Conservation (phyloP, 2,797 vertebrate species). For the Acestrorhynchus altus region DNA sequence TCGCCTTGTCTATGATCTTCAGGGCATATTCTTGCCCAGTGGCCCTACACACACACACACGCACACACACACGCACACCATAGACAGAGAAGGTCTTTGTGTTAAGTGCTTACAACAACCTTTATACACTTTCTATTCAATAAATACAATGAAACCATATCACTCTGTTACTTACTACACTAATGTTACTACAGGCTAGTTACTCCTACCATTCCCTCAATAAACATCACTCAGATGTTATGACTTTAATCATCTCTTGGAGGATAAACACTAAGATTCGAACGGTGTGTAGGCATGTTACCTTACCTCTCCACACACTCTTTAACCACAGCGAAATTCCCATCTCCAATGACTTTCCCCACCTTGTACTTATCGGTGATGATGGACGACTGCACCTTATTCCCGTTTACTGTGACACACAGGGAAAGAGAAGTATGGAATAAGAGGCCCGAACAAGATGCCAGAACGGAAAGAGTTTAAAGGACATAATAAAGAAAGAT, state of each 20-base stretch:
- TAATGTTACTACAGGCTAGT: too few relatives aligned
- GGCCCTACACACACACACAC: conserved; percentile 74
- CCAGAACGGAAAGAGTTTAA: too few relatives aligned
- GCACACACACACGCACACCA: conserved; percentile 30
- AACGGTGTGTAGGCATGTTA: conserved; percentile 8
- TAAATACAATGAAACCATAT: too few relatives aligned
- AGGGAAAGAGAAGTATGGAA: conserved; percentile 1
- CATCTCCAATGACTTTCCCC: conserved; percentile 88
- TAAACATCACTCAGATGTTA: background rate
- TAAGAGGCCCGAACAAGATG: too few relatives aligned
- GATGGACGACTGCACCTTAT: conserved; percentile 83
- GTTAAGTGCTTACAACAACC: too few relatives aligned
- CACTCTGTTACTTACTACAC: too few relatives aligned
- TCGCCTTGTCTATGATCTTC: conserved; percentile 98
- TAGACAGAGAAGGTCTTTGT: background rate
- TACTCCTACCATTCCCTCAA: too few relatives aligned
- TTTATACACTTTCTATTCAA: too few relatives aligned
- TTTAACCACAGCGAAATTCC: conserved; percentile 90
- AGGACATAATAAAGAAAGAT: too few relatives aligned
- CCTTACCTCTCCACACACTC: conserved; percentile 86
- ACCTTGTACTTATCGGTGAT: conserved; percentile 92
- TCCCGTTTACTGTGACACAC: conserved; percentile 86
- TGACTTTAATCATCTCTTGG: too few relatives aligned
- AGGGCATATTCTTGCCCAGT: conserved; percentile 94
- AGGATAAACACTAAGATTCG: too few relatives aligned